These are phyloP conservation scores for Fregetta grallaria DNA, from an alignment of 2,113 vertebrate species.

Conservation along the genomic window DNA sequence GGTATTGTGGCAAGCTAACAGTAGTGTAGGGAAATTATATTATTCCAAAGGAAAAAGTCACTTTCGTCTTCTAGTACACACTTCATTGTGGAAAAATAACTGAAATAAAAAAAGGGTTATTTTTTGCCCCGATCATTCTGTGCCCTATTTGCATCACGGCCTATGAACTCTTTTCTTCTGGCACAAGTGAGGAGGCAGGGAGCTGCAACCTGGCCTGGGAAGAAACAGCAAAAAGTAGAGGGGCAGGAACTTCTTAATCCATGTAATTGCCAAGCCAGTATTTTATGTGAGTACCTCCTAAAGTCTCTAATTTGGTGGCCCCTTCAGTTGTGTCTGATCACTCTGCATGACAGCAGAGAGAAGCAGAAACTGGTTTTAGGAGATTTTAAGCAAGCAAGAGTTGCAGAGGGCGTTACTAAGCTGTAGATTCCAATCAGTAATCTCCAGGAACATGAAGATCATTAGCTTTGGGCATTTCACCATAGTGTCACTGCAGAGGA, in stretches of 20 bases:
- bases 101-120: not conserved
- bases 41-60: not conserved
- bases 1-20: not conserved
- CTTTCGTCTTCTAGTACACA: not conserved
- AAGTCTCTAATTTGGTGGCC: not conserved
- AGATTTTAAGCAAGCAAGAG: not conserved
- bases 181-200: not conserved
- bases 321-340: not conserved
- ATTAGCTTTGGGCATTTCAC: not conserved
- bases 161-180: not conserved
- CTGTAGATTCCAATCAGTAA: not conserved
- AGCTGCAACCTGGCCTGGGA: not conserved
- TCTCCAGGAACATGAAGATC: not conserved
- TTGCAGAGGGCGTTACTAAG: not conserved
- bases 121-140: not conserved
- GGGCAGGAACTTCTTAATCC: not conserved
- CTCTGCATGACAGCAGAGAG: not conserved
- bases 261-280: not conserved
- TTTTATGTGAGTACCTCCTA: not conserved
- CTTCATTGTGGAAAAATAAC: not conserved
- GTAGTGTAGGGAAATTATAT: not conserved
- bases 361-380: not conserved
- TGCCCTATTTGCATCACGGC: rapidly evolving
- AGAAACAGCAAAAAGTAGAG: not conserved
- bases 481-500: not conserved